phyloP scores from a whole-genome alignment of 2,888 invertebrate genomes.

The Oscheius onirici region DNA sequence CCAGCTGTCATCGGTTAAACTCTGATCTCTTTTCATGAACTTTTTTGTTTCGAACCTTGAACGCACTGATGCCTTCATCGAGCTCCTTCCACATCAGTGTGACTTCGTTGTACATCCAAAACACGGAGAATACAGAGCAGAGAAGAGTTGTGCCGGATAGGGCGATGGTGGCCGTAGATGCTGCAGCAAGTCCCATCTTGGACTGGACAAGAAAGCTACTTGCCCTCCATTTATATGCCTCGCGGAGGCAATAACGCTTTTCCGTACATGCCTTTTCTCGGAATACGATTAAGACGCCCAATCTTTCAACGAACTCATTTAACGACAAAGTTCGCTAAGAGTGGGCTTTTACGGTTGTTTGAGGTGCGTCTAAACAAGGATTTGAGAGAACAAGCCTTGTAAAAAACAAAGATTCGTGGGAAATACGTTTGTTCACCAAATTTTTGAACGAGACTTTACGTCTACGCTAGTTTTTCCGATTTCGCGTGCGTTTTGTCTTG shows the following conservation, averaged over 20 bases:
- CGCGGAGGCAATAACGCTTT: slow-evolving; percentile 8
- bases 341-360: slow-evolving; percentile 20
- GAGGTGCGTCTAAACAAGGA: not conserved
- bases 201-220: not conserved
- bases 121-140: not conserved
- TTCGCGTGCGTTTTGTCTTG: slow-evolving; percentile 24
- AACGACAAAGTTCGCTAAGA: slow-evolving; percentile 16
- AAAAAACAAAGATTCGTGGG: not conserved
- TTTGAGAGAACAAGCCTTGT: not conserved
- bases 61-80: slow-evolving; percentile 19
- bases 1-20: slow-evolving; percentile 30
- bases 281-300: slow-evolving; percentile 23
- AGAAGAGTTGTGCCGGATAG: slow-evolving; percentile 25
- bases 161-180: slow-evolving; percentile 11
- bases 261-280: slow-evolving; percentile 8
- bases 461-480: not conserved
- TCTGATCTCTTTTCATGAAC: not conserved
- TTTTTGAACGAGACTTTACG: no score
- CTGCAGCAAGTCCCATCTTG: slow-evolving; percentile 6
- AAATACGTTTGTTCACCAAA: not conserved
- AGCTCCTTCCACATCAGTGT: slow-evolving; percentile 23
- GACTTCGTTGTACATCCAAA: slow-evolving; percentile 24
- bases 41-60: slow-evolving; percentile 19
- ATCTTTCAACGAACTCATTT: slow-evolving; percentile 29
- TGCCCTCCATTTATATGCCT: not conserved